Base-by-base conservation (phyloP, 2,797 vertebrate genomes). In the Poeciliopsis paucimaculata region DNA sequence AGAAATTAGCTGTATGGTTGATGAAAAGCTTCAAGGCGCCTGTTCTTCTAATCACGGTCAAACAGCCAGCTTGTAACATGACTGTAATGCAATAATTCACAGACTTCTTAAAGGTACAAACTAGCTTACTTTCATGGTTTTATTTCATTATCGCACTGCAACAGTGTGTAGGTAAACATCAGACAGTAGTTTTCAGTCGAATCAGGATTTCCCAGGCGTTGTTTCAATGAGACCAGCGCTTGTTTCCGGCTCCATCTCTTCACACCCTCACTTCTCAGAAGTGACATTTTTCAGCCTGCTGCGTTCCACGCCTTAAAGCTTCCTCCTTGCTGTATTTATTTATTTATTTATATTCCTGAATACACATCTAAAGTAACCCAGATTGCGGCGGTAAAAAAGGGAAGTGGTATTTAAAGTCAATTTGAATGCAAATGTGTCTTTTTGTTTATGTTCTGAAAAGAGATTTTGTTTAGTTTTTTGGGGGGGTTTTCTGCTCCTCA, bases 391-490 rank as follows among this genome's bases (percentile, higher is more conserved):
- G 60, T 41, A 5, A 81, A 76, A 79, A 74, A 23, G 8, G 72
- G 9, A 5, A 15, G 12, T 1, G 15, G 12, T 4, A 23, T 60
- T 72, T 28, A 81, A 26, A 68, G 47, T 28, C 46, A 12, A 84
- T 88, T 81, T 72, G 75, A 78, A 84, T 87, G 75, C 66, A 85
- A 87, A 86, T 81, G 0, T 34, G 26, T 26, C 0, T 70, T 0
- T 77, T 15, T 46, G 36, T 49, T 81, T 66, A 2, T 31, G 23
- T n/a, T 73, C 68, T 73, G n/a, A 66, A 72, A 23, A 12, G 36
- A 26, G 36, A 26, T 68, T 41, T 60, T 23, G 49, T 41, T 41
- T 41, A 41, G 39, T 41, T 23, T 43, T 26, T 73, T 60, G n/a
- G n/a, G n/a, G n/a, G n/a, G n/a, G n/a, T 18, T 16, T 18, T 1